Percentiles rank a stretch among this genome's conserved stretches.
Evolutionary conservation across 2,113 vertebrate genomes (phyloP).

Genomic region (Dromiciops gliroides): DNA sequence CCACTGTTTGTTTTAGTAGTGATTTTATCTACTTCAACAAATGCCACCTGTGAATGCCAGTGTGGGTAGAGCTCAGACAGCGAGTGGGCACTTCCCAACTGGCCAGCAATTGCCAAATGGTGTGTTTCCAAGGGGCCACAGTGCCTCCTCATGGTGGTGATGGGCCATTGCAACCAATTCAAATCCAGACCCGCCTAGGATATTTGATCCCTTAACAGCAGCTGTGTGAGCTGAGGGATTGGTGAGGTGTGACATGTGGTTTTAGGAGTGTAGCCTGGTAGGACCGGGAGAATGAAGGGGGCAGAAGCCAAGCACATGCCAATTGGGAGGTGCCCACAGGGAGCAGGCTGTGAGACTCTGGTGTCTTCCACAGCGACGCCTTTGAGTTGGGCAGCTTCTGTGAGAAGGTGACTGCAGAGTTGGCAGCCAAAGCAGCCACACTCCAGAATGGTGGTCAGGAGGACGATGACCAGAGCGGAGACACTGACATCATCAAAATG

Average conservation of each 20-base stretch:
- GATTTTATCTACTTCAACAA: too few relatives aligned
- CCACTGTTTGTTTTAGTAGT: too few relatives aligned
- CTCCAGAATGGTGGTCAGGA: constrained; percentile 75
- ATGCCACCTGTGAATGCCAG: too few relatives aligned
- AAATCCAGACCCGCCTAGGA: not conserved
- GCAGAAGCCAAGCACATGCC: not conserved
- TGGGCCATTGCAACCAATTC: not conserved
- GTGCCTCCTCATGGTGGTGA: not conserved
- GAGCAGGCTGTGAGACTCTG: too few relatives aligned
- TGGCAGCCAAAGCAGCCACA: constrained; percentile 80
- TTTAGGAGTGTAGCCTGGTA: not conserved
- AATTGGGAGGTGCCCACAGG: too few relatives aligned
- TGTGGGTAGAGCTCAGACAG: not conserved
- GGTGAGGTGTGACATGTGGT: not conserved
- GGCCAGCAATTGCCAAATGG: not conserved
- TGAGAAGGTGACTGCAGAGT: constrained; percentile 80
- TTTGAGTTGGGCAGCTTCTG: constrained; percentile 90
- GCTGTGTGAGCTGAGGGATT: not conserved
- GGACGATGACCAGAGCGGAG: constrained; percentile 77
- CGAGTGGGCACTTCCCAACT: not conserved
- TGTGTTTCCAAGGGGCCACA: not conserved
- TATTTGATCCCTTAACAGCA: not conserved
- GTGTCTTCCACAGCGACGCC: constrained; percentile 85
- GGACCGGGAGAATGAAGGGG: not conserved
- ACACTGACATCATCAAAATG: constrained; percentile 90